Percentiles rank a stretch among this genome's conserved stretches.
Evolutionary conservation across 2,113 vertebrate genomes (phyloP).

Genomic region (Laticauda colubrina): DNA sequence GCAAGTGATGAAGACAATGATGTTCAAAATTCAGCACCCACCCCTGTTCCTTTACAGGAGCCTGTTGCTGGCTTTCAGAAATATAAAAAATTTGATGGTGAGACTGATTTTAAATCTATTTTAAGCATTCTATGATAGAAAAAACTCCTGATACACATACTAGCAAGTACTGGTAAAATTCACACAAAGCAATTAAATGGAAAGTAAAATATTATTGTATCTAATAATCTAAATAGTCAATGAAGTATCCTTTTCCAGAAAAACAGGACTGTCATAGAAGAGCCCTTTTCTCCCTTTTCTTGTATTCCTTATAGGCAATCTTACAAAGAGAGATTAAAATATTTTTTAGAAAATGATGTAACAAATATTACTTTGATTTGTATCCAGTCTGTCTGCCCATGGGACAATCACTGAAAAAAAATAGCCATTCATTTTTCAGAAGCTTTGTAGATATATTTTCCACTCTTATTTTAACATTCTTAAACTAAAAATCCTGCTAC

Average conservation of each 20-base stretch:
- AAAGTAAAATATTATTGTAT: background rate
- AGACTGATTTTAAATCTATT: slow-evolving; percentile 37
- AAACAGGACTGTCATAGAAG: background rate
- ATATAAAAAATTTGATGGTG: slow-evolving; percentile 85
- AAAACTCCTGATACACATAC: background rate
- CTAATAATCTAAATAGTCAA: background rate
- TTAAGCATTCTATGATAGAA: background rate
- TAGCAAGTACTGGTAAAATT: background rate
- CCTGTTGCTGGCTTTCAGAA: slow-evolving; percentile 38
- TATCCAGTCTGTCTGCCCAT: background rate
- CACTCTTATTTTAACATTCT: background rate
- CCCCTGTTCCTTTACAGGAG: slow-evolving; percentile 25
- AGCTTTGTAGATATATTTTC: background rate
- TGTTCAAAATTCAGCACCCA: slow-evolving; percentile 13
- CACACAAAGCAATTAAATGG: background rate
- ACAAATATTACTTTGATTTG: background rate
- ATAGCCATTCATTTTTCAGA: background rate
- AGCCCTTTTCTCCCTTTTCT: background rate
- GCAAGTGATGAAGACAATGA: slow-evolving; percentile 70
- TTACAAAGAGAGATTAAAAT: background rate
- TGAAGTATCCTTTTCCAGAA: background rate
- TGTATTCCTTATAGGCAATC: background rate
- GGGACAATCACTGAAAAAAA: background rate
- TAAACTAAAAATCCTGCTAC: background rate
- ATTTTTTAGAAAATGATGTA: background rate